phyloP scores from a whole-genome alignment of 2,797 vertebrate species.

The Squalus acanthias region DNA sequence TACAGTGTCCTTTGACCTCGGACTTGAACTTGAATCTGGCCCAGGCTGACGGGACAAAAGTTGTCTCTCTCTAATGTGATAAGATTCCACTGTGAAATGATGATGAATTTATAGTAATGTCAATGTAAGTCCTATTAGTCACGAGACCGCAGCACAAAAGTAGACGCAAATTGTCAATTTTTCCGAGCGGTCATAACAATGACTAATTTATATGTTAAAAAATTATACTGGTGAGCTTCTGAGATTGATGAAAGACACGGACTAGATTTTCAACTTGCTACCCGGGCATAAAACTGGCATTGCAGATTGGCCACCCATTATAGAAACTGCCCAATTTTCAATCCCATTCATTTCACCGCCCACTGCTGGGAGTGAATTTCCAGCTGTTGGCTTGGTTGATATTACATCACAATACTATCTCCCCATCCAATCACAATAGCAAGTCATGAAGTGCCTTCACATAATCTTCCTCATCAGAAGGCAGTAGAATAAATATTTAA shows the following conservation, averaged over 20 bases:
- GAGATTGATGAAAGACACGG: neutral
- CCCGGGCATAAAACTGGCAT: neutral
- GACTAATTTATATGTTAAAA: too few species aligned
- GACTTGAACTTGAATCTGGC: too few species aligned
- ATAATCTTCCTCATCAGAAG: neutral
- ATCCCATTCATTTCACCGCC: neutral
- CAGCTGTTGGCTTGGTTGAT: neutral
- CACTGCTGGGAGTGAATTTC: neutral
- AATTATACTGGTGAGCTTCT: neutral
- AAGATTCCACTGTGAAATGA: too few species aligned
- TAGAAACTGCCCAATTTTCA: neutral
- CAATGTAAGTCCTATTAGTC: too few species aligned
- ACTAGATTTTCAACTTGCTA: neutral
- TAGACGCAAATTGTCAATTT: too few species aligned
- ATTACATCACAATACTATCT: neutral
- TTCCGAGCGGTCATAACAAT: too few species aligned
- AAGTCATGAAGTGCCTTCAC: neutral
- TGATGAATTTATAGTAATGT: too few species aligned
- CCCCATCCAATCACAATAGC: neutral
- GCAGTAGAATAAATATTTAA: neutral
- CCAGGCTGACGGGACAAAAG: too few species aligned
- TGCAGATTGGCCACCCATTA: neutral
- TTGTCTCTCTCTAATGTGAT: too few species aligned
- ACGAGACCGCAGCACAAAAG: too few species aligned
- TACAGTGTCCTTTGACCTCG: too few species aligned